phyloP scores from a whole-genome alignment of 1,140 invertebrate genomes.

The Orius laevigatus region DNA sequence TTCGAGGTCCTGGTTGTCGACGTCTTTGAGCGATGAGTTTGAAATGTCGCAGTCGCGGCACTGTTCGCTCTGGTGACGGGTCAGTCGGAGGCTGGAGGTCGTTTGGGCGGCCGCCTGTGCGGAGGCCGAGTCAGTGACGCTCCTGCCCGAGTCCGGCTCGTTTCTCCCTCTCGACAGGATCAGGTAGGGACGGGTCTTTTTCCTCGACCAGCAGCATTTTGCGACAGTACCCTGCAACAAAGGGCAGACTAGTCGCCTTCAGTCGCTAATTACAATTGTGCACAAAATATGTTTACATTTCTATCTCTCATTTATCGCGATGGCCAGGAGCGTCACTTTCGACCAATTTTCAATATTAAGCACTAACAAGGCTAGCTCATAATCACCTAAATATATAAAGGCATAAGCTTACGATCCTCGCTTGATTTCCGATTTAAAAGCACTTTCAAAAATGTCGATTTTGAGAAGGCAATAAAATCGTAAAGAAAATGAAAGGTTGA shows the following conservation, averaged over 20 bases:
- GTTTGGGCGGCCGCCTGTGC: background rate
- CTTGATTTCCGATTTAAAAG: no score
- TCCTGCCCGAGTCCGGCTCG: conserved; percentile 5
- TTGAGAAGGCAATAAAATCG: no score
- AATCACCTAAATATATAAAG: no score
- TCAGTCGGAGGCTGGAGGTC: background rate
- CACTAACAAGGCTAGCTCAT: no score
- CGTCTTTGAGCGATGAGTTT: conserved; percentile 28
- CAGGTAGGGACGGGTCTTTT: conserved; percentile 14
- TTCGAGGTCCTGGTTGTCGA: conserved; percentile 26
- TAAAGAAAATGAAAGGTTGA: no score
- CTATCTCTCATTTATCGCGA: no score
- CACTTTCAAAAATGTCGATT: no score
- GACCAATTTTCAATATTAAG: no score
- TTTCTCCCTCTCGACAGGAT: conserved; percentile 13
- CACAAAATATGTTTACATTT: no score
- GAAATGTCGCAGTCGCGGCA: conserved; percentile 22
- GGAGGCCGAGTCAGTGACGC: conserved; percentile 6
- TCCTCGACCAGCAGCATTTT: conserved; percentile 16
- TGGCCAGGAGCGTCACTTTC: no score
- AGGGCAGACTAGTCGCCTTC: conserved; percentile 16
- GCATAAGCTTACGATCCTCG: no score
- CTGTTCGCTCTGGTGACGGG: background rate
- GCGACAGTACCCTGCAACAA: conserved; percentile 19
- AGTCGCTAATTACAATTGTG: background rate